Conservation (phyloP, 2,888 invertebrate genomes). For the Nomada fucata region DNA sequence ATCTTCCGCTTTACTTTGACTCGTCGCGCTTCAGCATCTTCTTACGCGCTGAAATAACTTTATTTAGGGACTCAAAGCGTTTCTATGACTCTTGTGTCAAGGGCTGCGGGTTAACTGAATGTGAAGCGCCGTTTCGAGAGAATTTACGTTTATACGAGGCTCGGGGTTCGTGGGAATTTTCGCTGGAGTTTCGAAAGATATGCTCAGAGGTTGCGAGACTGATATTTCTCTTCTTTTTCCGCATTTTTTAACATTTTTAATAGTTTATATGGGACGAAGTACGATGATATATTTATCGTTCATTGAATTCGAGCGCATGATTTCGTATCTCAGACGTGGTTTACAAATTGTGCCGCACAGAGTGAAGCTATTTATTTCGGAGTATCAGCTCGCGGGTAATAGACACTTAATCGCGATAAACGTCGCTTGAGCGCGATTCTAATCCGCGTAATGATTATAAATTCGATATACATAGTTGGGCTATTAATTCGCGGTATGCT, state of each 20-base stretch:
- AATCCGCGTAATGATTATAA: slow-evolving; percentile 22
- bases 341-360: slow-evolving; percentile 1
- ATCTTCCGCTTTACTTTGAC: slow-evolving; percentile 3
- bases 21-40: background rate
- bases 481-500: slow-evolving; percentile 3
- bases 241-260: background rate
- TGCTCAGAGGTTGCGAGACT: background rate
- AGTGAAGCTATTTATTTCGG: background rate
- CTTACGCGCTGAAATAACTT: background rate
- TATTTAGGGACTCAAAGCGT: slow-evolving; percentile 14
- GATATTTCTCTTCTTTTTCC: background rate
- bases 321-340: background rate
- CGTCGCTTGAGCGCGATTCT: slow-evolving; percentile 17
- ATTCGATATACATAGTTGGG: background rate
- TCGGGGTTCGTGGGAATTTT: background rate
- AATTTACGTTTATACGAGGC: background rate
- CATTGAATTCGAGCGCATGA: background rate
- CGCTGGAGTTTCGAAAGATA: background rate
- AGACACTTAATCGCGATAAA: slow-evolving; percentile 26
- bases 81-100: background rate
- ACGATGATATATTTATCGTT: background rate
- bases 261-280: too few species aligned
- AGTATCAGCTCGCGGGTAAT: slow-evolving; percentile 1
- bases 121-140: background rate
- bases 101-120: slow-evolving; percentile 9